Conservation (phyloP, 2,888 invertebrate species). For the Drosophila subquinaria region DNA sequence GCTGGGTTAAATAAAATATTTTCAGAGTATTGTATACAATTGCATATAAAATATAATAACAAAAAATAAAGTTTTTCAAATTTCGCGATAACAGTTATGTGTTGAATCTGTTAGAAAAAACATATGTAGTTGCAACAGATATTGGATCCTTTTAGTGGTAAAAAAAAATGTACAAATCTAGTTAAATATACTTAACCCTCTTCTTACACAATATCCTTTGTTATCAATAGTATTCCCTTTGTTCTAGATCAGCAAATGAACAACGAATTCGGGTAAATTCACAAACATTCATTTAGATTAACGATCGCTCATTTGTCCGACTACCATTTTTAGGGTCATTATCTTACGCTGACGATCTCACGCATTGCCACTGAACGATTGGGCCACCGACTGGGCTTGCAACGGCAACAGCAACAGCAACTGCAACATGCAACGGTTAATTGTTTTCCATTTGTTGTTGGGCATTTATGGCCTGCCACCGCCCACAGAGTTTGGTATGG, state of each 20-base stretch:
- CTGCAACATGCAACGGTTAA: constrained; percentile 53
- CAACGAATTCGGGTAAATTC: constrained; percentile 24
- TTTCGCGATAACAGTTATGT: too few species aligned
- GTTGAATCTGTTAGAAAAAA: too few species aligned
- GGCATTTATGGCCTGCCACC: constrained; percentile 63
- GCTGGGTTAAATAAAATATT: too few species aligned
- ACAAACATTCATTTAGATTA: constrained; percentile 56
- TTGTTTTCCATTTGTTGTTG: constrained; percentile 70
- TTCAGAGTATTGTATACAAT: too few species aligned
- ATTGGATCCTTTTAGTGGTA: too few species aligned
- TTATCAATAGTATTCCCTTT: constrained; percentile 6
- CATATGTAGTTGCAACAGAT: not conserved
- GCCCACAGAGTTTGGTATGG: constrained; percentile 58
- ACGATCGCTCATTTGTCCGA: constrained; percentile 72
- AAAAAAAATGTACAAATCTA: not conserved
- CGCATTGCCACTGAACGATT: constrained; percentile 50
- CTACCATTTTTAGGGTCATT: constrained; percentile 54
- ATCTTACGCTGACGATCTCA: constrained; percentile 60
- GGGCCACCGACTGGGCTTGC: constrained; percentile 17
- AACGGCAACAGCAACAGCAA: constrained; percentile 24
- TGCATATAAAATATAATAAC: too few species aligned
- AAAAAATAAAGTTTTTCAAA: too few species aligned
- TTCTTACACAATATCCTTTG: constrained; percentile 1
- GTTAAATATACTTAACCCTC: not conserved
- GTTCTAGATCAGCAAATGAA: not conserved